Conservation (phyloP, 2,888 invertebrate species). For the Tholera decimalis region DNA sequence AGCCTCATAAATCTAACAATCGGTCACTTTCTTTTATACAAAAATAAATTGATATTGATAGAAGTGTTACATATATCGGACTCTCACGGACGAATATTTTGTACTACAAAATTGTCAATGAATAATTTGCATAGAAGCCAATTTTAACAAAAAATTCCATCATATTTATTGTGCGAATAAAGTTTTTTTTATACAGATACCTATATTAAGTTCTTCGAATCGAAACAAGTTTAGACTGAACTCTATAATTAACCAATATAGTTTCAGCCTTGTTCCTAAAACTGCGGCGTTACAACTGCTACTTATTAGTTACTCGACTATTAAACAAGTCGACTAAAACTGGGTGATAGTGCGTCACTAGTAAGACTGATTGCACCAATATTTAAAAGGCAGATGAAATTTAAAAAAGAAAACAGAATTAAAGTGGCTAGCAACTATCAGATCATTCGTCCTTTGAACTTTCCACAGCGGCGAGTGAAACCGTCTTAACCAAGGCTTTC, state of each 20-base stretch:
- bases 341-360: slow-evolving; percentile 18
- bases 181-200: background rate
- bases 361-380: slow-evolving; percentile 21
- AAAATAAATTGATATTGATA: slow-evolving; percentile 39
- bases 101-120: background rate
- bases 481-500: slow-evolving; percentile 75
- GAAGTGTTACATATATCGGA: slow-evolving; percentile 14
- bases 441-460: slow-evolving; percentile 62
- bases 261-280: slow-evolving; percentile 40
- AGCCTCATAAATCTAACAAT: slow-evolving; percentile 55
- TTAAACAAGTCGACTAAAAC: slow-evolving; percentile 26
- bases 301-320: slow-evolving; percentile 43
- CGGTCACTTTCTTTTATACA: slow-evolving; percentile 54
- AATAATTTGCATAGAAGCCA: background rate
- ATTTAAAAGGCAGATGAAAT: slow-evolving; percentile 32
- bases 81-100: background rate
- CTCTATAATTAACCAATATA: slow-evolving; percentile 24
- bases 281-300: slow-evolving; percentile 25
- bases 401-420: slow-evolving; percentile 36
- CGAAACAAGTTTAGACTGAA: slow-evolving; percentile 20
- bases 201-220: background rate
- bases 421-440: slow-evolving; percentile 18
- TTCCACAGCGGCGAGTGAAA: slow-evolving; percentile 68
- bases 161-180: background rate
- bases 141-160: background rate